A percentile compares a stretch with the other conserved stretches of the same genome.
phyloP scores from a whole-genome alignment of 2,888 invertebrate genomes.

The Harpalus rufipes region DNA sequence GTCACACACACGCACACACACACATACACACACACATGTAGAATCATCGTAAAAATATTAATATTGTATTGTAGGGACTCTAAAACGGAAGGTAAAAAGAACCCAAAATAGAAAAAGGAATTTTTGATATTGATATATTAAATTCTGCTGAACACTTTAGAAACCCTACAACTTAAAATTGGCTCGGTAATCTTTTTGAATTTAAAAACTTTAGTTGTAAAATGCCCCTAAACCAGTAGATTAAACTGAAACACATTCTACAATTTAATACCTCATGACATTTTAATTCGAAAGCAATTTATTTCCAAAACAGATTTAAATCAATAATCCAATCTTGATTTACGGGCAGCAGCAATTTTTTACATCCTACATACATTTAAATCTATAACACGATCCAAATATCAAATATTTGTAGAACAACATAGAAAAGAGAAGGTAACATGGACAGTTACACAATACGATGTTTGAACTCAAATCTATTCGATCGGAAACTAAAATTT shows the following conservation, averaged over 20 bases:
- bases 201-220: no score
- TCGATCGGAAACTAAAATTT: constrained; percentile 60
- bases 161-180: no score
- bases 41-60: no score
- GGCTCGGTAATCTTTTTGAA: no score
- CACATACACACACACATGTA: no score
- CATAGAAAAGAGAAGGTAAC: constrained; percentile 46
- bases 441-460: constrained; percentile 36
- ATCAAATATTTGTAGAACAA: constrained; percentile 33
- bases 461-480: constrained; percentile 1
- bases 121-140: no score
- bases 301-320: constrained; percentile 22
- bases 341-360: constrained; percentile 15
- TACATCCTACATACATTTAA: constrained; percentile 37
- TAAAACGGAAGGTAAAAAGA: no score
- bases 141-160: no score
- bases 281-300: constrained; percentile 39
- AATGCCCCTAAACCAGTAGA: not conserved
- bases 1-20: no score
- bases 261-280: not conserved
- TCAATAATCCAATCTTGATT: constrained; percentile 36
- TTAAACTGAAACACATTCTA: not conserved
- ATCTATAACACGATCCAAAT: constrained; percentile 30
- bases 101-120: no score
- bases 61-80: no score